phyloP scores from a whole-genome alignment of 2,797 vertebrate genomes.

The Cirrhinus molitorella region DNA sequence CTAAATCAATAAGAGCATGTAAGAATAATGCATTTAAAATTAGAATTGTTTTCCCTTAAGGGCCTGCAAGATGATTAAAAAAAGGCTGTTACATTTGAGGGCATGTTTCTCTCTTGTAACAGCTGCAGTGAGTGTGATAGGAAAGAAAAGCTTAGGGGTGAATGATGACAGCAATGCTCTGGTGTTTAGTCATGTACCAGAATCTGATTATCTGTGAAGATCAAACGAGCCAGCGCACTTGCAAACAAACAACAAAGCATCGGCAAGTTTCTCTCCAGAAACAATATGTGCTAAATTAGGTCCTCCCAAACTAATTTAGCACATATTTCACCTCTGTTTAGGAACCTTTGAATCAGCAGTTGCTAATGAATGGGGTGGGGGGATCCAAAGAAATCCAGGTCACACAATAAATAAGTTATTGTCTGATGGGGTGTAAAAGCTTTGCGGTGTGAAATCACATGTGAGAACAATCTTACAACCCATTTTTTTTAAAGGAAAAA shows the following conservation, averaged over 20 bases:
- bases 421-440: constrained; percentile 15
- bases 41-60: constrained; percentile 12
- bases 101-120: constrained; percentile 23
- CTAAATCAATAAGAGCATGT: not conserved
- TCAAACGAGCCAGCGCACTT: constrained; percentile 65
- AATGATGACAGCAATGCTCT: constrained; percentile 60
- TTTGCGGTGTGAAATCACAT: not conserved
- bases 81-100: constrained; percentile 8
- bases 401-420: constrained; percentile 26
- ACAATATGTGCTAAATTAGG: constrained; percentile 63
- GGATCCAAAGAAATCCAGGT: constrained; percentile 7
- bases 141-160: constrained; percentile 45
- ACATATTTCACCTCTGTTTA: not conserved
- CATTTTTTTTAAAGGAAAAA: not conserved
- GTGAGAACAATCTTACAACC: not conserved
- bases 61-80: constrained; percentile 12
- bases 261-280: constrained; percentile 46
- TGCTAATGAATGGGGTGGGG: constrained; percentile 1
- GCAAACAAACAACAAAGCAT: constrained; percentile 52
- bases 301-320: constrained; percentile 23
- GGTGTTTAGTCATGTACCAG: constrained; percentile 62
- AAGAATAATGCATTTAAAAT: constrained; percentile 26
- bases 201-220: constrained; percentile 70
- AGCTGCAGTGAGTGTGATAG: constrained; percentile 41
- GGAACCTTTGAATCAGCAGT: constrained; percentile 9